Percentiles rank a stretch among this genome's conserved stretches.
phyloP scores from a whole-genome alignment of 2,797 vertebrate genomes.

The Erpetoichthys calabaricus region DNA sequence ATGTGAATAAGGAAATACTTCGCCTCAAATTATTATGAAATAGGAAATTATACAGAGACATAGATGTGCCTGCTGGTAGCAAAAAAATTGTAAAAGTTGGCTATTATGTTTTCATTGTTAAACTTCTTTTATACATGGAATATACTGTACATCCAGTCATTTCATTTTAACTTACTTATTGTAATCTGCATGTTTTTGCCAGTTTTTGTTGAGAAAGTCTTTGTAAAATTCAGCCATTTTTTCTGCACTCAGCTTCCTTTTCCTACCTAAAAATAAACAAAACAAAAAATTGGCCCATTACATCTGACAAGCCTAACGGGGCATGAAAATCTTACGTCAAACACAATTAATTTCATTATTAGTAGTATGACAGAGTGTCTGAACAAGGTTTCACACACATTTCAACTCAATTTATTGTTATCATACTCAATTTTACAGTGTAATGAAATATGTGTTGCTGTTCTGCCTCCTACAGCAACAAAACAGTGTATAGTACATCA shows the following conservation, averaged over 20 bases:
- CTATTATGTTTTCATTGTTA: no score
- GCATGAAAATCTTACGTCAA: not conserved
- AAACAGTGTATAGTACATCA: no score
- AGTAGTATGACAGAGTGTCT: not conserved
- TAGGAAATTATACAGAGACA: no score
- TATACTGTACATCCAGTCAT: no score
- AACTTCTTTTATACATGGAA: no score
- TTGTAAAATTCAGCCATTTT: slow-evolving; percentile 94
- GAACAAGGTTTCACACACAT: slow-evolving; percentile 7
- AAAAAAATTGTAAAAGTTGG: no score
- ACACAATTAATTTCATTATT: slow-evolving; percentile 4
- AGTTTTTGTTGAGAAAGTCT: slow-evolving; percentile 75
- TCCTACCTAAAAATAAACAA: slow-evolving; percentile 53
- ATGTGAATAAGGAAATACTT: no score
- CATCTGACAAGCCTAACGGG: not conserved
- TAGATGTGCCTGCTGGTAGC: no score
- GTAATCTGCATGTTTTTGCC: slow-evolving; percentile 64
- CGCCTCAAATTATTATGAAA: no score
- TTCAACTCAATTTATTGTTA: not conserved
- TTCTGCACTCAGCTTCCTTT: slow-evolving; percentile 57
- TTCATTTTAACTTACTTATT: slow-evolving; percentile 63
- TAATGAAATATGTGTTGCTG: no score
- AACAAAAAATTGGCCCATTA: not conserved
- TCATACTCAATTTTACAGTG: not conserved
- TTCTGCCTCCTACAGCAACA: no score